Conservation (phyloP, 2,888 invertebrate genomes). For the Leptinotarsa haldemani region DNA sequence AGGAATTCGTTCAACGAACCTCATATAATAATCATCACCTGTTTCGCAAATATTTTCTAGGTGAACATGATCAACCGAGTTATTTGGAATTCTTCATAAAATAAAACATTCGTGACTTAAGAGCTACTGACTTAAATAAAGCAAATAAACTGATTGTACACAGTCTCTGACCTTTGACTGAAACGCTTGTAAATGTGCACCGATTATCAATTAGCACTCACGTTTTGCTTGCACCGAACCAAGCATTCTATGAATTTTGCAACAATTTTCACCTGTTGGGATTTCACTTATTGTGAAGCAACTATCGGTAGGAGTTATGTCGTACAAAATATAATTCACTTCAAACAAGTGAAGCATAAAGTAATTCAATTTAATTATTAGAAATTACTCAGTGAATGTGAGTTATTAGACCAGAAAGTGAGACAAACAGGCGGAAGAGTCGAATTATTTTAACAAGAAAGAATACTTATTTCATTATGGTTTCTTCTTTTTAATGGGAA, state of each 20-base stretch:
- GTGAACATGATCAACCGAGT: too few relatives aligned
- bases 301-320: slow-evolving; percentile 44
- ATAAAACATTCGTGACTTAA: slow-evolving; percentile 33
- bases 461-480: slow-evolving; percentile 42
- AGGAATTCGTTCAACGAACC: too few relatives aligned
- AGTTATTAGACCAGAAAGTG: slow-evolving; percentile 54
- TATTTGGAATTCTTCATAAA: too few relatives aligned
- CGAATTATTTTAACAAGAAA: slow-evolving; percentile 48
- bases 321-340: slow-evolving; percentile 48
- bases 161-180: slow-evolving; percentile 32
- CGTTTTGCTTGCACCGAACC: slow-evolving; percentile 32
- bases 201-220: slow-evolving; percentile 41
- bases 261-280: slow-evolving; percentile 44
- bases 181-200: slow-evolving; percentile 38
- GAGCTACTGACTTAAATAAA: slow-evolving; percentile 41
- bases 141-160: slow-evolving; percentile 43
- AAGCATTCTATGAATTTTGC: slow-evolving; percentile 38
- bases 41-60: too few relatives aligned
- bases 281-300: slow-evolving; percentile 46
- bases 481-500: slow-evolving; percentile 42
- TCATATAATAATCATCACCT: too few relatives aligned
- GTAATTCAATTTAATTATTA: slow-evolving; percentile 53
- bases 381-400: slow-evolving; percentile 52
- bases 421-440: slow-evolving; percentile 50
- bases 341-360: slow-evolving; percentile 53